These are phyloP conservation scores for Nanorana parkeri DNA, from an alignment of 2,113 vertebrate species.

Conservation along the genomic window DNA sequence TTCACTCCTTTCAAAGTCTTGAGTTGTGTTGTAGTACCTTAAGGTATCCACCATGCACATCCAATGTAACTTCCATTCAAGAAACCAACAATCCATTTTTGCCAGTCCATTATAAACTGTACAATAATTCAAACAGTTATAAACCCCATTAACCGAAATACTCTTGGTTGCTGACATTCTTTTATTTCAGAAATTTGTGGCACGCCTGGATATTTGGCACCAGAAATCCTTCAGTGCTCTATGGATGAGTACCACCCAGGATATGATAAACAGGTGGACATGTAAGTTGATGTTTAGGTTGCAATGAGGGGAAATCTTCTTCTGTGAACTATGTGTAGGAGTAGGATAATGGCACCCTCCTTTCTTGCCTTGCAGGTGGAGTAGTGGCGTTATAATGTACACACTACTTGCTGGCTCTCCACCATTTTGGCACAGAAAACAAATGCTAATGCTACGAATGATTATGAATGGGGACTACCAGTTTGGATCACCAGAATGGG, in stretches of 20 bases:
- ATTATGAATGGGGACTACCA: constrained; percentile 89
- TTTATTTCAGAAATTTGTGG: constrained; percentile 87
- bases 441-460: constrained; percentile 97
- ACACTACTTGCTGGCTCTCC: constrained; percentile 94
- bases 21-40: too few species aligned
- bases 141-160: too few species aligned
- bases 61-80: too few species aligned
- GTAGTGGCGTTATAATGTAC: constrained; percentile 96
- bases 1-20: too few species aligned
- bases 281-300: constrained; percentile 77
- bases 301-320: background rate
- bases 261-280: constrained; percentile 88
- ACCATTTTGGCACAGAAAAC: constrained; percentile 98
- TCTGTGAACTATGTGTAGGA: background rate
- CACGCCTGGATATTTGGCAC: constrained; percentile 93
- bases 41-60: too few species aligned
- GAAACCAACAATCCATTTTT: too few species aligned
- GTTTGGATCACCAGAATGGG: constrained; percentile 92
- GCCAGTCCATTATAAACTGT: too few species aligned
- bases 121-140: too few species aligned
- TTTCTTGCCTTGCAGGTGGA: constrained; percentile 81
- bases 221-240: constrained; percentile 94
- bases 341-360: background rate
- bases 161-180: background rate
- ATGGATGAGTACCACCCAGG: constrained; percentile 88